These are phyloP conservation scores for Sorex maritimensis DNA, from an alignment of 2,797 vertebrate species.

Conservation along the genomic window DNA sequence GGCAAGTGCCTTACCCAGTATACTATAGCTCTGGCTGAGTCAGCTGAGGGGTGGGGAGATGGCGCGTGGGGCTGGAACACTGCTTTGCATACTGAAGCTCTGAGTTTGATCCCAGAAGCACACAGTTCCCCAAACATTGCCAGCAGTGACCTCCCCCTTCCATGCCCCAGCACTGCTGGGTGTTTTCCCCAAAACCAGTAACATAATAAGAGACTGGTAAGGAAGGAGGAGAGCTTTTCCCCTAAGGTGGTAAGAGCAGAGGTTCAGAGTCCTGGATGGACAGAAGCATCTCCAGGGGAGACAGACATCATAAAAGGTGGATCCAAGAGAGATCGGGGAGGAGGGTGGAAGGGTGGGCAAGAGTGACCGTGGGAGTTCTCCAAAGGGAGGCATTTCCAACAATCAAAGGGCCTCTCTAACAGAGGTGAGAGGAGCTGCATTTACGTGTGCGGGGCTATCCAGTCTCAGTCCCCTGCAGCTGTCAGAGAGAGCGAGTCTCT, in stretches of 20 bases:
- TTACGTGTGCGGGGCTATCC: not conserved
- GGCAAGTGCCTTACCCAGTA: too few relatives aligned
- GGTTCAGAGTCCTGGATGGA: not conserved
- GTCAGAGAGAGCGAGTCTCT: too few relatives aligned
- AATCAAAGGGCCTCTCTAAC: constrained; percentile 27
- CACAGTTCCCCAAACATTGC: too few relatives aligned
- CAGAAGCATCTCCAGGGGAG: not conserved
- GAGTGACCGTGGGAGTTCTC: not conserved
- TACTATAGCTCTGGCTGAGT: too few relatives aligned
- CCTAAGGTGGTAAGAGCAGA: not conserved
- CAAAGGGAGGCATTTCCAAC: not conserved
- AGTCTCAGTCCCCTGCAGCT: not conserved
- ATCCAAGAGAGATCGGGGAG: not conserved
- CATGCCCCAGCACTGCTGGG: too few relatives aligned
- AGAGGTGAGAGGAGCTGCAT: not conserved
- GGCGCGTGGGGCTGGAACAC: too few relatives aligned
- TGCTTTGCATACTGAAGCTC: too few relatives aligned
- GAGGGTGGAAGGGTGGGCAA: not conserved
- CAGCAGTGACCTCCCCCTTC: too few relatives aligned
- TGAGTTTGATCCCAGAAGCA: too few relatives aligned
- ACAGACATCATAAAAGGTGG: constrained; percentile 11
- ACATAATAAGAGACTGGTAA: not conserved
- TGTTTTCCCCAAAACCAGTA: too few relatives aligned
- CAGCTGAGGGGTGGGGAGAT: too few relatives aligned
- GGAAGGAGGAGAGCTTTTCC: constrained; percentile 14